Evolutionary conservation across 2,888 invertebrate species (phyloP).

Genomic region (Drosophila crucigera): DNA sequence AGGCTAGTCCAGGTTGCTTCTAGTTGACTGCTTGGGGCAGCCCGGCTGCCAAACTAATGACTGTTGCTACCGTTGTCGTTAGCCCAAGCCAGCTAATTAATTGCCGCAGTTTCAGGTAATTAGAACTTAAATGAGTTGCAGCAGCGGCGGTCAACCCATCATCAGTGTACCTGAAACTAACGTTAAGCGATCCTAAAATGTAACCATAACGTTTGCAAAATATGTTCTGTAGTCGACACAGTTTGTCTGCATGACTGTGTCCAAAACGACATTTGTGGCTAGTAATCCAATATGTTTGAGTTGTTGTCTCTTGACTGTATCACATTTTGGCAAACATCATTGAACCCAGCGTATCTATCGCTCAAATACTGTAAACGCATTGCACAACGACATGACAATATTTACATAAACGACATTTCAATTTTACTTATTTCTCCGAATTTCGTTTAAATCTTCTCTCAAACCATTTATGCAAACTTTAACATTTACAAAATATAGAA

Average conservation of each 20-base stretch:
- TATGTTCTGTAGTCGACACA: constrained; percentile 29
- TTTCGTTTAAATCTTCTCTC: not conserved
- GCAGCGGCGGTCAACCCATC: constrained; percentile 30
- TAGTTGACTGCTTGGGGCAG: constrained; percentile 22
- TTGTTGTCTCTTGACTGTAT: constrained; percentile 13
- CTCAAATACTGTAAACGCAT: constrained; percentile 6
- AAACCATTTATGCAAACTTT: not conserved
- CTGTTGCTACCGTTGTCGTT: constrained; percentile 67
- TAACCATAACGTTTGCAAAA: constrained; percentile 48
- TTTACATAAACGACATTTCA: constrained; percentile 1
- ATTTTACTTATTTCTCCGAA: not conserved
- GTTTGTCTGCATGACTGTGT: constrained; percentile 13
- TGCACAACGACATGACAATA: not conserved
- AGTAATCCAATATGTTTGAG: constrained; percentile 37
- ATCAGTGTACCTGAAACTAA: constrained; percentile 15
- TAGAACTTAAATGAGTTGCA: constrained; percentile 78
- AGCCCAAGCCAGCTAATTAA: constrained; percentile 67
- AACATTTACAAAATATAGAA: not conserved
- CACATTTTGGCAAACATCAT: constrained; percentile 24
- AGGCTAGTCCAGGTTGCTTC: constrained; percentile 19
- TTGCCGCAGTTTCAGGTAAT: constrained; percentile 79
- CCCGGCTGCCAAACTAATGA: constrained; percentile 66
- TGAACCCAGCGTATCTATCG: not conserved
- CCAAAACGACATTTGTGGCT: constrained; percentile 19
- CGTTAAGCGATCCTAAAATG: constrained; percentile 26